Conservation (phyloP, 1,140 invertebrate species). For the Polypedilum vanderplanki region DNA sequence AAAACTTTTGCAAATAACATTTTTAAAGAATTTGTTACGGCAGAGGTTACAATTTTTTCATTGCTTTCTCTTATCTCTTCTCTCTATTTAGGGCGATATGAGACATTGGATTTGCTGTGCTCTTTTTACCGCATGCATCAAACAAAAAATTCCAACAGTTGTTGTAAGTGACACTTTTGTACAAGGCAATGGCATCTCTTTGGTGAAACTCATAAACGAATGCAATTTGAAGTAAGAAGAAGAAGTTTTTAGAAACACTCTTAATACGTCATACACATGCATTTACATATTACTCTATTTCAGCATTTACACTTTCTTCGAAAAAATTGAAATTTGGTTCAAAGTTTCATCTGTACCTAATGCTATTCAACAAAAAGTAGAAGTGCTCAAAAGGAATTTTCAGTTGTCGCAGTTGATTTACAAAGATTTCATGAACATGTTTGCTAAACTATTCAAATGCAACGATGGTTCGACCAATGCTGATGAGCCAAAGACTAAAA, state of each 20-base stretch:
- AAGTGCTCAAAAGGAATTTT: constrained; percentile 84
- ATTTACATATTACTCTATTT: constrained; percentile 29
- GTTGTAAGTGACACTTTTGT: constrained; percentile 59
- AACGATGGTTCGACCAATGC: constrained; percentile 47
- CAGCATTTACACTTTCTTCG: constrained; percentile 90
- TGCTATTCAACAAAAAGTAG: constrained; percentile 78
- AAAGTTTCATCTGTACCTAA: constrained; percentile 85
- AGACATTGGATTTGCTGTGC: constrained; percentile 94
- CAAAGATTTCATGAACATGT: constrained; percentile 87
- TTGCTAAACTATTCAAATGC: constrained; percentile 71
- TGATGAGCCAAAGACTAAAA: constrained; percentile 53
- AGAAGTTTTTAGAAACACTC: constrained; percentile 31
- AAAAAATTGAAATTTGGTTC: constrained; percentile 92
- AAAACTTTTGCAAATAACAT: not conserved
- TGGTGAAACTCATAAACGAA: constrained; percentile 78
- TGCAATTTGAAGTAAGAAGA: constrained; percentile 74
- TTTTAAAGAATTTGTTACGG: no score
- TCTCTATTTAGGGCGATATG: constrained; percentile 68
- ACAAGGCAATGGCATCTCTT: constrained; percentile 86
- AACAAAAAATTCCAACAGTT: constrained; percentile 72
- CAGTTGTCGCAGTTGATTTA: constrained; percentile 91
- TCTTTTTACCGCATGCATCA: constrained; percentile 82
- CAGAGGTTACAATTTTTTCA: not conserved
- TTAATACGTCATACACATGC: constrained; percentile 34
- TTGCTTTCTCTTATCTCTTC: constrained; percentile 32